These are phyloP conservation scores for Donacobius atricapilla DNA, from an alignment of 2,113 vertebrate genomes.

Conservation along the genomic window DNA sequence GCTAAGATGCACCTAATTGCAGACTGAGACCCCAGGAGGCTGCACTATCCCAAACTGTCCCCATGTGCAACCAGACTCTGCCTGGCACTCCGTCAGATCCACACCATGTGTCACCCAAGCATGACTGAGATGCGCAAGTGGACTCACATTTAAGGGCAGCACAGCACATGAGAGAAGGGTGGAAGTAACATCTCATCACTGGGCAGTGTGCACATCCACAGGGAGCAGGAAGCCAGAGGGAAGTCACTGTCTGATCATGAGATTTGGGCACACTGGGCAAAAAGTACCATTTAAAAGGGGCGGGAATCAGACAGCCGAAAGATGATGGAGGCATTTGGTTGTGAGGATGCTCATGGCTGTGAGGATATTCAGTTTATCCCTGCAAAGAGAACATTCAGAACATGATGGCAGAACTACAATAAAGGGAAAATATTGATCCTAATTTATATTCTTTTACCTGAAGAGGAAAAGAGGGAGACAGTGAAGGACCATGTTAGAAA, in stretches of 20 bases:
- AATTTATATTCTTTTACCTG: background rate
- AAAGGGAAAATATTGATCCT: background rate
- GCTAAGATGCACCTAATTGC: accelerated
- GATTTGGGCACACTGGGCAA: background rate
- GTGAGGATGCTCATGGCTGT: background rate
- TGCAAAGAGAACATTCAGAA: background rate
- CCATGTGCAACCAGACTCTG: background rate
- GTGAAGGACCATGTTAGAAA: background rate
- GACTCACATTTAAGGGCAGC: background rate
- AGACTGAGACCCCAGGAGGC: accelerated
- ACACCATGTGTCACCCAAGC: background rate
- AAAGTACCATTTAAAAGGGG: background rate
- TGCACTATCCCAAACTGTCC: background rate
- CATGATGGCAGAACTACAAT: background rate
- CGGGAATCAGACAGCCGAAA: background rate
- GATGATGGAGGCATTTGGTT: background rate
- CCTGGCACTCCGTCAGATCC: background rate
- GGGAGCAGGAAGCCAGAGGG: background rate
- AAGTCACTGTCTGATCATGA: background rate
- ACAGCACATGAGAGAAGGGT: background rate
- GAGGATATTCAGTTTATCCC: background rate
- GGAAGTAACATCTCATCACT: accelerated
- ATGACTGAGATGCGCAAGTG: accelerated
- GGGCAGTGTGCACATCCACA: background rate
- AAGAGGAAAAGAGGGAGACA: background rate